phyloP scores from a whole-genome alignment of 2,888 invertebrate genomes.

The Morpho deidamia region DNA sequence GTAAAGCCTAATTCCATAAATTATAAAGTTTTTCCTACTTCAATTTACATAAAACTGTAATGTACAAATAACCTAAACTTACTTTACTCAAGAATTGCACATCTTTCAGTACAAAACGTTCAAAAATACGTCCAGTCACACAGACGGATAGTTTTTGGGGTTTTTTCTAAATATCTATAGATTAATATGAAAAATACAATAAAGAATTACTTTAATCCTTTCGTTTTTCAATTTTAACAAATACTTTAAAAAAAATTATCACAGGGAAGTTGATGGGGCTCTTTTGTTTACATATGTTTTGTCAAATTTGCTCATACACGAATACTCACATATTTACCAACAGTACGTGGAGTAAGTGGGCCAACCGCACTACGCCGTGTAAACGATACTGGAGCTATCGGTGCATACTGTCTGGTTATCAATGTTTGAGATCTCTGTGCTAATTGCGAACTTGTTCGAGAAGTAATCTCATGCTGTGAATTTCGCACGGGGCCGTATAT shows the following conservation, averaged over 20 bases:
- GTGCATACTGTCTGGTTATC: conserved; percentile 51
- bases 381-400: conserved; percentile 57
- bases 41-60: too few relatives aligned
- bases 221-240: too few relatives aligned
- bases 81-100: too few relatives aligned
- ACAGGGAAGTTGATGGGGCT: not conserved
- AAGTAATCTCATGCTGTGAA: conserved; percentile 57
- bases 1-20: too few relatives aligned
- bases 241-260: too few relatives aligned
- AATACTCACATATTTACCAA: conserved; percentile 38
- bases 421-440: conserved; percentile 34
- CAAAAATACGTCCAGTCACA: too few relatives aligned
- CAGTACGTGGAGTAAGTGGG: conserved; percentile 41
- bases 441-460: conserved; percentile 56
- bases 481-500: conserved; percentile 25
- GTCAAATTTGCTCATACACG: not conserved
- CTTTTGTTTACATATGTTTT: conserved; percentile 15
- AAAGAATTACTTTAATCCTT: not conserved
- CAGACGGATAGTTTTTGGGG: too few relatives aligned
- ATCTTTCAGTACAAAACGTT: too few relatives aligned
- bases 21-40: too few relatives aligned
- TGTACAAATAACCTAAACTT: too few relatives aligned
- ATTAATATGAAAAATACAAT: too few relatives aligned
- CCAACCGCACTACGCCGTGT: conserved; percentile 34
- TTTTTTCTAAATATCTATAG: too few relatives aligned